Percentiles rank a stretch among this genome's conserved stretches.
phyloP scores from a whole-genome alignment of 2,797 vertebrate genomes.

The Tangara arthus region DNA sequence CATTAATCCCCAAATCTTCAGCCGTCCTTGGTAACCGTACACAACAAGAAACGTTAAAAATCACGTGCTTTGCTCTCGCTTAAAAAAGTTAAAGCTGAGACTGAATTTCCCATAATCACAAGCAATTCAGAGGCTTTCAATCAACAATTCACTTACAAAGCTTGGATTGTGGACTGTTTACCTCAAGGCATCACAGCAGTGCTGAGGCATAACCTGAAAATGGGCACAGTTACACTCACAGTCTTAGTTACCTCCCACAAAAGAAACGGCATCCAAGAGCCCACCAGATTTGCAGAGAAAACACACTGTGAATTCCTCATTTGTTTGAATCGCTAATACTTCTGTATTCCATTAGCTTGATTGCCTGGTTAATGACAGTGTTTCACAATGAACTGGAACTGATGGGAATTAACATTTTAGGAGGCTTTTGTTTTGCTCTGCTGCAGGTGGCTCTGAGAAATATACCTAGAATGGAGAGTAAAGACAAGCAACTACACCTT shows the following conservation, averaged over 20 bases:
- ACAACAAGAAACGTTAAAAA: not conserved
- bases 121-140: not conserved
- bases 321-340: not conserved
- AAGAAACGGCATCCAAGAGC: not conserved
- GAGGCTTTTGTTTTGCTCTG: not conserved
- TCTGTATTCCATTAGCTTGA: not conserved
- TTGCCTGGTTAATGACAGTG: not conserved
- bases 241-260: not conserved
- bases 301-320: not conserved
- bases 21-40: not conserved
- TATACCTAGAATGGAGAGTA: not conserved
- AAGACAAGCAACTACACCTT: not conserved
- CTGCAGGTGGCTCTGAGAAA: slow-evolving; percentile 41
- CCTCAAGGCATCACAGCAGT: not conserved
- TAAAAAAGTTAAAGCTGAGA: not conserved
- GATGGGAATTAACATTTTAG: not conserved
- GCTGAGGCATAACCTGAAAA: not conserved
- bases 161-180: not conserved
- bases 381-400: not conserved
- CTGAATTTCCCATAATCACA: not conserved
- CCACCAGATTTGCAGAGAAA: not conserved
- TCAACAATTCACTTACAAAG: not conserved
- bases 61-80: not conserved
- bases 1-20: not conserved
- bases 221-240: accelerated